Conservation (phyloP, 2,797 vertebrate species). For the Rousettus madagascariensis region DNA sequence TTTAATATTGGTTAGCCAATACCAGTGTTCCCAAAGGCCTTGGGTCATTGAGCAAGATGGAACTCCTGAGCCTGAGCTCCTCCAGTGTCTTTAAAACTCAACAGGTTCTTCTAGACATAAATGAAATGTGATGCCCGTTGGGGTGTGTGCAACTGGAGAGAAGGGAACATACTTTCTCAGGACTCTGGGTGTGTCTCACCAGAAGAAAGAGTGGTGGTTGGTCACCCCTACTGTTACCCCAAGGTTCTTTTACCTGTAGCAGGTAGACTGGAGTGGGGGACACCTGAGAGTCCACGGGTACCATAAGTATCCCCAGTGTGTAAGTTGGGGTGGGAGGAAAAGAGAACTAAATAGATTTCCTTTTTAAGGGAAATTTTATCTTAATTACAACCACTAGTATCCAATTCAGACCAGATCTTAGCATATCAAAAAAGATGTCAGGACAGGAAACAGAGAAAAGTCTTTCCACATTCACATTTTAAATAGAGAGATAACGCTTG, state of each 20-base stretch:
- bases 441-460: background rate
- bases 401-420: background rate
- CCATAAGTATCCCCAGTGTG: background rate
- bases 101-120: background rate
- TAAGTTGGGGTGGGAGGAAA: background rate
- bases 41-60: background rate
- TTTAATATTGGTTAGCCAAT: background rate
- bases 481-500: slow-evolving; percentile 49
- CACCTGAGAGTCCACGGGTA: background rate
- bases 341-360: background rate
- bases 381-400: background rate
- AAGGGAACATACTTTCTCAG: background rate
- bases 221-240: background rate
- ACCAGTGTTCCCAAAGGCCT: background rate
- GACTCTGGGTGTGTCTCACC: background rate
- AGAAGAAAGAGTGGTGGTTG: background rate
- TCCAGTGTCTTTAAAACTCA: background rate
- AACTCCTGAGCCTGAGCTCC: background rate
- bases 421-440: slow-evolving; percentile 32
- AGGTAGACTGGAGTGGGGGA: background rate
- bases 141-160: background rate
- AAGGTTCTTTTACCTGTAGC: background rate
- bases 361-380: background rate
- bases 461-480: background rate
- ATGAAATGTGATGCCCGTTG: background rate